A percentile compares a stretch with the other conserved stretches of the same genome.
These are phyloP conservation scores for Chelmon rostratus DNA, from an alignment of 2,797 vertebrate species.

Conservation along the genomic window DNA sequence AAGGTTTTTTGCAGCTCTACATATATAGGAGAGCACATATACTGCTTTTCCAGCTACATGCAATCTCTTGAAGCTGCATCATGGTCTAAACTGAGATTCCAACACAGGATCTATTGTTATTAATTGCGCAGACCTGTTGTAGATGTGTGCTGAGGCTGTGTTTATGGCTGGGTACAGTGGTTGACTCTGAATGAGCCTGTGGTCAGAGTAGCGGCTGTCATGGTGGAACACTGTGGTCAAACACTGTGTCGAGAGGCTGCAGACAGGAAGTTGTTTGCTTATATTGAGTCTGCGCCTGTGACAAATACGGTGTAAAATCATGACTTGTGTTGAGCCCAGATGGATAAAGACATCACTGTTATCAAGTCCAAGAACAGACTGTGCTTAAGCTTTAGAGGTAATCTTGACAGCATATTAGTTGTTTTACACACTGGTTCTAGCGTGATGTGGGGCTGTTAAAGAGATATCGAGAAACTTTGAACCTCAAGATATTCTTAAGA, in stretches of 20 bases:
- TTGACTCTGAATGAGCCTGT: constrained; percentile 43
- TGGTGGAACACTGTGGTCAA: constrained; percentile 29
- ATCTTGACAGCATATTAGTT: background rate
- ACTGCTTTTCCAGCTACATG: background rate
- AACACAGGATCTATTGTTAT: background rate
- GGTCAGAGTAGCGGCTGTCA: constrained; percentile 35
- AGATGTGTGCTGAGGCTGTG: constrained; percentile 30
- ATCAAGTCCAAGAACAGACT: background rate
- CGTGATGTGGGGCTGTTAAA: background rate
- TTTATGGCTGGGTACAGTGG: constrained; percentile 29
- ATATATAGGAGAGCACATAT: background rate
- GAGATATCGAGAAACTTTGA: background rate
- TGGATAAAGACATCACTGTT: background rate
- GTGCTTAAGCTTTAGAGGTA: background rate
- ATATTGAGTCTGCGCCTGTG: constrained; percentile 6
- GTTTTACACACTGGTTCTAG: background rate
- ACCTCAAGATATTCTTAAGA: constrained; percentile 11
- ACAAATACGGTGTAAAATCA: constrained; percentile 21
- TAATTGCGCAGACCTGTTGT: constrained; percentile 6
- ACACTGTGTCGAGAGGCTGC: constrained; percentile 32
- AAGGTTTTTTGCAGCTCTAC: background rate
- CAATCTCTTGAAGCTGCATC: background rate
- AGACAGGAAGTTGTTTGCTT: constrained; percentile 15
- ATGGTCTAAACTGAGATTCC: background rate
- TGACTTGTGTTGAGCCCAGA: background rate